Percentiles rank a stretch among this genome's conserved stretches.
phyloP scores from a whole-genome alignment of 2,888 invertebrate species.

The Andrena flavipes region DNA sequence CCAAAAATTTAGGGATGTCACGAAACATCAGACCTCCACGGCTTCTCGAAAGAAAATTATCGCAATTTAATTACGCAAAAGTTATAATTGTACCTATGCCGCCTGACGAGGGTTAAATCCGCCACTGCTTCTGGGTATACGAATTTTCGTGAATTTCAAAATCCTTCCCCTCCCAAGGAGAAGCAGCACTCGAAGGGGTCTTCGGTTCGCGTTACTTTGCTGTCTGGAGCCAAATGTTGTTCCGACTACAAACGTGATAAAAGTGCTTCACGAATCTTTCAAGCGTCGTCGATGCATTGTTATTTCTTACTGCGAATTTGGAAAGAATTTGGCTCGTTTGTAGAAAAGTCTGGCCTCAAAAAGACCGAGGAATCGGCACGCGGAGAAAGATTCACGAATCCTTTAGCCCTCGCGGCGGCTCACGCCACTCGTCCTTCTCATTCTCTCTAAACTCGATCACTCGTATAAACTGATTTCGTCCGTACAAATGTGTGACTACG shows the following conservation, averaged over 20 bases:
- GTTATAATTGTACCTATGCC: too few species aligned
- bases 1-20: too few species aligned
- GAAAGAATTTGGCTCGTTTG: neutral
- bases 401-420: neutral
- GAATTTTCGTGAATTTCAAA: too few species aligned
- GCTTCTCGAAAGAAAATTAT: too few species aligned
- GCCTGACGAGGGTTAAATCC: too few species aligned
- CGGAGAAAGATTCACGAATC: slow-evolving; percentile 9
- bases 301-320: neutral
- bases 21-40: too few species aligned
- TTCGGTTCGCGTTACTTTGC: slow-evolving; percentile 24
- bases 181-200: slow-evolving; percentile 26
- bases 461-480: slow-evolving; percentile 42
- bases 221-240: slow-evolving; percentile 23
- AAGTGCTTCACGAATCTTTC: neutral
- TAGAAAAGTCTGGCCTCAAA: neutral
- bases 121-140: too few species aligned
- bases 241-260: neutral
- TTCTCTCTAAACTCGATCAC: slow-evolving; percentile 28
- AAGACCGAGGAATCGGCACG: slow-evolving; percentile 24
- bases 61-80: too few species aligned
- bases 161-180: too few species aligned
- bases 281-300: neutral
- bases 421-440: slow-evolving; percentile 8
- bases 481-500: slow-evolving; percentile 36